A percentile compares a stretch with the other conserved stretches of the same genome.
Evolutionary conservation across 2,113 vertebrate species (phyloP).

Genomic region (Pterocles orientalis): DNA sequence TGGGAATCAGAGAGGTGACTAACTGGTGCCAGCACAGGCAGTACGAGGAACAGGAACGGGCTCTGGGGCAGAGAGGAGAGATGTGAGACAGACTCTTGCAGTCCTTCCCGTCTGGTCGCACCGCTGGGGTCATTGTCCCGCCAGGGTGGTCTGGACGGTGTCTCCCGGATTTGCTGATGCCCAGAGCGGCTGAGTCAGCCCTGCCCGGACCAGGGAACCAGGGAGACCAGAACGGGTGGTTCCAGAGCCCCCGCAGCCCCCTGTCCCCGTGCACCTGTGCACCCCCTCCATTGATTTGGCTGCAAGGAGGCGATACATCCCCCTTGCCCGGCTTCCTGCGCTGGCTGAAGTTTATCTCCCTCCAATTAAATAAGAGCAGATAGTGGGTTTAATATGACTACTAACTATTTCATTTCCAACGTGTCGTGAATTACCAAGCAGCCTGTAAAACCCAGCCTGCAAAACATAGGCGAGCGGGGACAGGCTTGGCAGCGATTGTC

Average conservation of each 20-base stretch:
- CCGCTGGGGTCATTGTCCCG: too few species aligned
- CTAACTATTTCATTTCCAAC: slow-evolving; percentile 45
- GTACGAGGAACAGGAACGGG: not conserved
- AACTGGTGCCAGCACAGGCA: fast-evolving
- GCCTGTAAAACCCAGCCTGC: not conserved
- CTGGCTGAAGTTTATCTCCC: not conserved
- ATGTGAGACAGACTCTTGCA: not conserved
- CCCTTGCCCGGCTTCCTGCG: not conserved
- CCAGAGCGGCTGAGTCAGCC: too few species aligned
- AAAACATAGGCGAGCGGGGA: not conserved
- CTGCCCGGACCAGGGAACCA: too few species aligned
- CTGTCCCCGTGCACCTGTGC: fast-evolving
- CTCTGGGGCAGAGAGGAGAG: not conserved
- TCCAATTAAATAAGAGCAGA: slow-evolving; percentile 32
- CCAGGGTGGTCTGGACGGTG: too few species aligned
- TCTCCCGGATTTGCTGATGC: too few species aligned
- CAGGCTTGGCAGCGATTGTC: slow-evolving; percentile 20
- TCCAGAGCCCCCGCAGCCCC: not conserved
- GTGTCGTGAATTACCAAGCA: slow-evolving; percentile 20
- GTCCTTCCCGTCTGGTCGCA: not conserved
- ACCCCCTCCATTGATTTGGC: not conserved
- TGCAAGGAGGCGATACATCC: not conserved
- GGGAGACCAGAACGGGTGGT: fast-evolving
- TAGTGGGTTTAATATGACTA: not conserved
- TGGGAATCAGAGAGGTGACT: not conserved